Evolutionary conservation across 2,888 invertebrate species (phyloP).

Genomic region (Escarpia spicata): DNA sequence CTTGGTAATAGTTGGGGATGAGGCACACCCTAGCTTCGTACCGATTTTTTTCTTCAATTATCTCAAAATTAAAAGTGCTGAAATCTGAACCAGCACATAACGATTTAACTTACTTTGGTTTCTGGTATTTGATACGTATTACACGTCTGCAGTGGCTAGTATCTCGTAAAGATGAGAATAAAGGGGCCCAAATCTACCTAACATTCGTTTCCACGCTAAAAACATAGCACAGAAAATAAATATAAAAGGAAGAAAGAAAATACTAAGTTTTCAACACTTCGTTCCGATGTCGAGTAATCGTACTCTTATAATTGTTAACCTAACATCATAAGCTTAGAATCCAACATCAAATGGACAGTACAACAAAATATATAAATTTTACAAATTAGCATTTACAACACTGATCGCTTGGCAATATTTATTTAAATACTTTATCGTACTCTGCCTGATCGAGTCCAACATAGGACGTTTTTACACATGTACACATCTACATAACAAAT

Average conservation of each 20-base stretch:
- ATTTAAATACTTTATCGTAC: not conserved
- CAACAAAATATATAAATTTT: not conserved
- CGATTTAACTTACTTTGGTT: no score
- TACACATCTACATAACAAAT: not conserved
- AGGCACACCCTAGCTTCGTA: not conserved
- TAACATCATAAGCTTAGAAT: not conserved
- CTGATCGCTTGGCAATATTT: not conserved
- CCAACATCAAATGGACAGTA: not conserved
- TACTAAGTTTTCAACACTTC: not conserved
- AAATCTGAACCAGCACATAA: no score
- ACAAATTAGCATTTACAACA: not conserved
- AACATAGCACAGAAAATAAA: no score
- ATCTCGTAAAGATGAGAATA: no score
- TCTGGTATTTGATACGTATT: no score
- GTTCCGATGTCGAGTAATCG: not conserved
- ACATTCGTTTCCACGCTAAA: no score
- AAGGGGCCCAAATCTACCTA: no score
- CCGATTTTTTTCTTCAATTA: not conserved
- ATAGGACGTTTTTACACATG: not conserved
- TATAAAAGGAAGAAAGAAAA: no score
- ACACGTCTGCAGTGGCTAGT: no score
- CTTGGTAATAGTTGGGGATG: not conserved
- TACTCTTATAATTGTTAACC: not conserved
- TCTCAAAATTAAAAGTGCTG: not conserved
- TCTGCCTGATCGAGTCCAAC: not conserved